Conservation (phyloP, 2,888 invertebrate species). For the Ophioninae sp. region DNA sequence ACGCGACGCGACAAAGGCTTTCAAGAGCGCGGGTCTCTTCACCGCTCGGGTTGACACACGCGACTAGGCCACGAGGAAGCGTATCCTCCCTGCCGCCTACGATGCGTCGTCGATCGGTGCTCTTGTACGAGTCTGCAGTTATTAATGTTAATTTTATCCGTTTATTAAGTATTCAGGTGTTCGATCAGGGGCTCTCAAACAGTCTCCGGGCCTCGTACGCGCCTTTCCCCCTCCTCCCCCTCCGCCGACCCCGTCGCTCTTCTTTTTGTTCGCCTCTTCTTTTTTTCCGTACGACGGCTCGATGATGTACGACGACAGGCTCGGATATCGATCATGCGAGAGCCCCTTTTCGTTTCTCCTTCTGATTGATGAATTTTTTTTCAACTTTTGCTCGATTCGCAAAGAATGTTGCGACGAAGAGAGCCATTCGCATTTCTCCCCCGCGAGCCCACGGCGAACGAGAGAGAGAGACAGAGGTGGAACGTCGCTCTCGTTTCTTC, state of each 20-base stretch:
- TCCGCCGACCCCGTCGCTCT: background rate
- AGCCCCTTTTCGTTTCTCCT: conserved; percentile 1
- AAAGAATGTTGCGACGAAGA: conserved; percentile 20
- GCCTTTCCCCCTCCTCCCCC: background rate
- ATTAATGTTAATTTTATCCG: conserved; percentile 81
- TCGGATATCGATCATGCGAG: conserved; percentile 53
- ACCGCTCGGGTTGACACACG: conserved; percentile 70
- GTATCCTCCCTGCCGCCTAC: conserved; percentile 60
- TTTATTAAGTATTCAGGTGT: conserved; percentile 81
- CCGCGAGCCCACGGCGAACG: background rate
- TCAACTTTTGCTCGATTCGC: conserved; percentile 37
- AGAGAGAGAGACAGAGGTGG: background rate
- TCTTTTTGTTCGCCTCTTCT: background rate
- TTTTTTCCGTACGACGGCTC: conserved; percentile 26
- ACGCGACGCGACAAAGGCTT: conserved; percentile 1
- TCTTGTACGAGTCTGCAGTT: conserved; percentile 75
- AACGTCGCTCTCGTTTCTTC: background rate
- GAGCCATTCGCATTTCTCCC: background rate
- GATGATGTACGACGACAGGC: conserved; percentile 61
- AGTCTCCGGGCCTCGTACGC: background rate
- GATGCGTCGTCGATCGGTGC: conserved; percentile 78
- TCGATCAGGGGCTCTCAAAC: conserved; percentile 77
- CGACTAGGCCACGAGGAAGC: conserved; percentile 71
- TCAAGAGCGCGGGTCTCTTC: conserved; percentile 49
- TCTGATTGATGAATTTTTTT: conserved; percentile 16